Evolutionary conservation across 1,140 invertebrate genomes (phyloP).

Genomic region (Agraylea sexmaculata): DNA sequence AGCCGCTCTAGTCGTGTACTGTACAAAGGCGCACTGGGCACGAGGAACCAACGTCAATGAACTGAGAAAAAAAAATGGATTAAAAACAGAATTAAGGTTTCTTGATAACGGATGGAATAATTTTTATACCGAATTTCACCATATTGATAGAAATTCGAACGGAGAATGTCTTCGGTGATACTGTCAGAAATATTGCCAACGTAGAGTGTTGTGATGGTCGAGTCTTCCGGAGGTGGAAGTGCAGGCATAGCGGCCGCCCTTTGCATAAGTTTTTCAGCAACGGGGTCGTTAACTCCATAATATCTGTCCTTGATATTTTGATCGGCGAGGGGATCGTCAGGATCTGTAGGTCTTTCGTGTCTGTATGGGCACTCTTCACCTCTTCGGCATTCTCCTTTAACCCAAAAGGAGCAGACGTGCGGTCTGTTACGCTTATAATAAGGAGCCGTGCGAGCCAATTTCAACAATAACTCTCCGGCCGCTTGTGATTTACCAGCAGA

Average conservation of each 20-base stretch:
- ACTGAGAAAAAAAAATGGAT: no score
- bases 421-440: constrained; percentile 98
- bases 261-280: constrained; percentile 94
- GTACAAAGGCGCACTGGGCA: constrained; percentile 96
- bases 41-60: constrained; percentile 82
- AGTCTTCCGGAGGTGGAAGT: constrained; percentile 90
- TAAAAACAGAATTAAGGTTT: no score
- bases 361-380: constrained; percentile 99
- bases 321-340: constrained; percentile 96
- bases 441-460: constrained; percentile 90
- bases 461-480: constrained; percentile 81
- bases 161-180: constrained; percentile 82
- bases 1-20: constrained; percentile 80
- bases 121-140: constrained; percentile 77
- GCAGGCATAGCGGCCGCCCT: constrained; percentile 89
- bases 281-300: constrained; percentile 97
- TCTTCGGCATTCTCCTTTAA: constrained; percentile 97
- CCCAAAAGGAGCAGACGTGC: constrained; percentile 99
- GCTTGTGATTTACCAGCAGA: constrained; percentile 61
- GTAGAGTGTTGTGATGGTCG: constrained; percentile 92
- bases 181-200: constrained; percentile 85
- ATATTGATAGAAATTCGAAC: constrained; percentile 86
- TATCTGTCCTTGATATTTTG: constrained; percentile 99
- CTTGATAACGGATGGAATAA: no score
- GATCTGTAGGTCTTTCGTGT: constrained; percentile 98